Conservation (phyloP, 2,113 vertebrate species). For the Sialia sialis region DNA sequence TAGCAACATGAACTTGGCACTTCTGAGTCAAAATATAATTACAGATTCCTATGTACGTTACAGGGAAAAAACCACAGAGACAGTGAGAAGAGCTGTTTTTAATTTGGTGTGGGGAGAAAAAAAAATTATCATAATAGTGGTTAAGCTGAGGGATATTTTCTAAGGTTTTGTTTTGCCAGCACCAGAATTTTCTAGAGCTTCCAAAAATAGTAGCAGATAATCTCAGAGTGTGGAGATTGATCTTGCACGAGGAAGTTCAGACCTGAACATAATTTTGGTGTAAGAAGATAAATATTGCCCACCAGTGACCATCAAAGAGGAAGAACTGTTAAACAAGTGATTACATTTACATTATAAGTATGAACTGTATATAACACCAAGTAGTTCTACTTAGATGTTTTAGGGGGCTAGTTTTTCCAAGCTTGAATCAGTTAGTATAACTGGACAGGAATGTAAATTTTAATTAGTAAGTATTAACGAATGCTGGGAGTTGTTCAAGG, state of each 20-base stretch:
- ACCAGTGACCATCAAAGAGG: neutral
- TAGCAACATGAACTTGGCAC: neutral
- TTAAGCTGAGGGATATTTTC: neutral
- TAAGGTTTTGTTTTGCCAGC: neutral
- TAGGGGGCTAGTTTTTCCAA: neutral
- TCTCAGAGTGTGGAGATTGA: neutral
- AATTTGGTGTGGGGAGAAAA: neutral
- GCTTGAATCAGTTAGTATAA: neutral
- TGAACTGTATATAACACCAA: neutral
- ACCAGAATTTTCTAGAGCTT: neutral
- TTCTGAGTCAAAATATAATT: neutral
- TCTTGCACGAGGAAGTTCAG: neutral
- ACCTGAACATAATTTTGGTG: neutral
- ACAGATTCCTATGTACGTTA: neutral
- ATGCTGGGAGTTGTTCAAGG: constrained; percentile 24
- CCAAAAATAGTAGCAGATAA: neutral
- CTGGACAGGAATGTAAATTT: neutral
- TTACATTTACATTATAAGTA: neutral
- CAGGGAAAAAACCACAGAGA: neutral
- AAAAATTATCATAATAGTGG: neutral
- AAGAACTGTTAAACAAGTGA: neutral
- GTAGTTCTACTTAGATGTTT: neutral
- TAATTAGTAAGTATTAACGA: constrained; percentile 10
- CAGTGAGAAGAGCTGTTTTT: neutral
- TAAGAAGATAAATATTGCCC: neutral